Conservation (phyloP, 2,797 vertebrate species). For the Clarias fuscus region DNA sequence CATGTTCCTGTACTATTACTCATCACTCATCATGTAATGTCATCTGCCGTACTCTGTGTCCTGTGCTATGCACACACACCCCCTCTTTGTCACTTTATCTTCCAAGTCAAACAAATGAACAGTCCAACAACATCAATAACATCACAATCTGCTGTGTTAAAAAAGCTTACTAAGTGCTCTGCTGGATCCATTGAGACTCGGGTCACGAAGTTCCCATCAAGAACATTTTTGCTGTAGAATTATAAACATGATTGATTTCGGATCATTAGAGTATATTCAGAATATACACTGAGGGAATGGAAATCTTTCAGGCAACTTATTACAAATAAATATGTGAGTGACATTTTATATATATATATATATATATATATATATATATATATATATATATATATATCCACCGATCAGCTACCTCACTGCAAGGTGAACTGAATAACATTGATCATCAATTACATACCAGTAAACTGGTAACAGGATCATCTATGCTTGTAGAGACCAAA, state of each 20-base stretch:
- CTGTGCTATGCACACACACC: constrained; percentile 12
- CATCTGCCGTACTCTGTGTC: constrained; percentile 12
- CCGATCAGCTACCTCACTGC: no score
- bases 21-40: constrained; percentile 26
- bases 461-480: no score
- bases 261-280: background rate
- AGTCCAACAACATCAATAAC: constrained; percentile 23
- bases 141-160: constrained; percentile 6
- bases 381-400: no score
- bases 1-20: constrained; percentile 34
- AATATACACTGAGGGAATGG: background rate
- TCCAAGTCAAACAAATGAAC: constrained; percentile 18
- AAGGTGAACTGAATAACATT: no score
- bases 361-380: no score
- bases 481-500: no score
- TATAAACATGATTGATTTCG: background rate
- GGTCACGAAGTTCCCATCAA: background rate
- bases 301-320: background rate
- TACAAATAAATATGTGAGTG: background rate
- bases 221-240: background rate
- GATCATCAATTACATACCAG: no score
- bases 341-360: no score
- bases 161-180: background rate
- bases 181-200: background rate
- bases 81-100: background rate